Evolutionary conservation across 1,140 invertebrate species (phyloP), one percentile per base, ranked within the genome.

Genomic region (Paralvinella palmiformis): DNA sequence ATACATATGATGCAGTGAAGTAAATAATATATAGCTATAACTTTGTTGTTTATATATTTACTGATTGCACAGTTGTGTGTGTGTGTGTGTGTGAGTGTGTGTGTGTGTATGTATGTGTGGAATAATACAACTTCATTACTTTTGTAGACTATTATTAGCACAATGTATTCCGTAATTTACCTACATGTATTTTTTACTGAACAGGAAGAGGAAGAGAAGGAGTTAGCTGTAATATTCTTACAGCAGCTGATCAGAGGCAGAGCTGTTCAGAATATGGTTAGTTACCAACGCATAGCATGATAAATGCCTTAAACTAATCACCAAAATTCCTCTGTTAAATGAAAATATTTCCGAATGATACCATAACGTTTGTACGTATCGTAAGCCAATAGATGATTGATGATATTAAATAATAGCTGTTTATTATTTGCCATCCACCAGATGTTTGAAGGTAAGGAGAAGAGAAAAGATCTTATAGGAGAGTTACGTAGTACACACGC

Each of bases 401-500:
- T 13, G n/a, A 44, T 15, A 44, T 44, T n/a, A 44, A n/a, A 15
- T n/a, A 15, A 24, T 13, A 13, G 24, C 15, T 24, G 15, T 53
- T 53, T 17, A n/a, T 13, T 15, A 53, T 53, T 33, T 31, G 27
- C 10, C n/a, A 7, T 10, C 61, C 64, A 67, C 24, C 66, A 89
- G 88, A 88, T 89, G 83, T 85, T 84, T 73, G 85, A 88, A 78
- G 88, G 86, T 17, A 83, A 86, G 58, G 83, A 86, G 48, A 85
- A 85, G 61, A 85, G 85, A 27, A 82, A 82, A 59, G 86, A 89
- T 68, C 73, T 89, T 29, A 89, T 88, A 4, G 80, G 86, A 56
- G 87, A 89, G 77, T 72, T 90, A 68, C 83, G 85, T 71, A 85
- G 83, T 15, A 85, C 85, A 0, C 84, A 87, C 68, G 85, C 84